phyloP scores from a whole-genome alignment of 2,797 vertebrate genomes.

The Gadopsis bispinosus region DNA sequence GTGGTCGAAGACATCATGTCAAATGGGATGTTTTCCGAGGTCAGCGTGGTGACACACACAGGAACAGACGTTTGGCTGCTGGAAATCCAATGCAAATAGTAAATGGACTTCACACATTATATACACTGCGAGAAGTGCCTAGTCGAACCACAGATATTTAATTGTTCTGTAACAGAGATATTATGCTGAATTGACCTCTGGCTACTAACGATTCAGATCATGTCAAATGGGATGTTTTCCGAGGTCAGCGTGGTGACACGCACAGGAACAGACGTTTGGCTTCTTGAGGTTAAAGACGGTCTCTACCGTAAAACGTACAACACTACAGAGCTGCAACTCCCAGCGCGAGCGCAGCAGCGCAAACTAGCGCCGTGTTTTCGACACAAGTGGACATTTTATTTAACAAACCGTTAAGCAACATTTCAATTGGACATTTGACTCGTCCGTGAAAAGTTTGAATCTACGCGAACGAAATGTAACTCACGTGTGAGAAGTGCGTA shows the following conservation, averaged over 20 bases:
- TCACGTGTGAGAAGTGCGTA: slow-evolving; percentile 59
- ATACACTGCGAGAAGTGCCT: too few relatives aligned
- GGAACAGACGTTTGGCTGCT: not conserved
- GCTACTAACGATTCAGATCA: fast-evolving
- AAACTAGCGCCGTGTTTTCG: not conserved
- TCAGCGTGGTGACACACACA: not conserved
- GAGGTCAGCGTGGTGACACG: not conserved
- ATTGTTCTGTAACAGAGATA: fast-evolving
- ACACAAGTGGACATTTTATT: not conserved
- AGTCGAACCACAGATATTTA: too few relatives aligned
- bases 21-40: fast-evolving
- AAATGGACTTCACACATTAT: too few relatives aligned
- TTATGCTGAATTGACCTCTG: not conserved
- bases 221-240: not conserved
- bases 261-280: not conserved
- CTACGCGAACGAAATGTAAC: not conserved
- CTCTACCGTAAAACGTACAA: too few relatives aligned
- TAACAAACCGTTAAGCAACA: fast-evolving
- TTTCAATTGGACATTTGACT: fast-evolving
- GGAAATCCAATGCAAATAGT: too few relatives aligned
- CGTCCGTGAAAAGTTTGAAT: fast-evolving
- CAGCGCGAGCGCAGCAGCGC: not conserved
- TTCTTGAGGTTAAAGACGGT: not conserved
- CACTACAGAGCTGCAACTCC: not conserved
- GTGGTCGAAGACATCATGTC: too few relatives aligned